These are phyloP conservation scores for Hydrochoerus hydrochaeris DNA, from an alignment of 2,113 vertebrate genomes.

Conservation along the genomic window DNA sequence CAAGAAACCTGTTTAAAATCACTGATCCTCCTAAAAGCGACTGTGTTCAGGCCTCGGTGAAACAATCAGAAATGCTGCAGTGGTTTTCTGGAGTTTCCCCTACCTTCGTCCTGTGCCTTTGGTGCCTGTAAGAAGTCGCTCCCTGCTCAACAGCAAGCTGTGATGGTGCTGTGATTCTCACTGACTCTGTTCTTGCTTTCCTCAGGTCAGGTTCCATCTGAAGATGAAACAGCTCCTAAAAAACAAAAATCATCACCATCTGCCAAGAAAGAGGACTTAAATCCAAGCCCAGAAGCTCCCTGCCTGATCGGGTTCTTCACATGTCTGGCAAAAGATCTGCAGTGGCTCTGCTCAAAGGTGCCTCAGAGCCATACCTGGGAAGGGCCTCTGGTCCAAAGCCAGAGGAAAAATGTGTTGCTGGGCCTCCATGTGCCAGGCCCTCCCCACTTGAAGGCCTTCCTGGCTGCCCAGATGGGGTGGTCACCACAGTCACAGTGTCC, in stretches of 20 bases:
- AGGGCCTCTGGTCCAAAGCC: neutral
- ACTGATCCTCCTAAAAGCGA: rapidly evolving
- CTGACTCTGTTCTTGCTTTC: neutral
- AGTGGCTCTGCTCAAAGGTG: slow-evolving; percentile 2
- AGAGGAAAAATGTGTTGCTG: slow-evolving; percentile 76
- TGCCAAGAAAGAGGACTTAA: slow-evolving; percentile 90
- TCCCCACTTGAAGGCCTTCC: slow-evolving; percentile 72
- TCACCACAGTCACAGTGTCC: slow-evolving; percentile 90
- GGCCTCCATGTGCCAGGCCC: slow-evolving; percentile 67
- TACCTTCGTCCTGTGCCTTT: rapidly evolving
- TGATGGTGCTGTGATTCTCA: neutral
- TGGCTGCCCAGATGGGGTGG: slow-evolving; percentile 62
- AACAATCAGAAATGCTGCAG: rapidly evolving
- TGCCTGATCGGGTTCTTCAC: neutral
- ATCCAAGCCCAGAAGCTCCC: slow-evolving; percentile 71
- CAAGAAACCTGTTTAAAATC: neutral
- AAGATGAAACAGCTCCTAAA: slow-evolving; percentile 89
- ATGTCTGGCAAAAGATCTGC: neutral
- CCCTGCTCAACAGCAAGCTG: rapidly evolving
- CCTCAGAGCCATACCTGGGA: slow-evolving; percentile 52
- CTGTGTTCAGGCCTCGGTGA: rapidly evolving
- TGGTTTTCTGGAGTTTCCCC: neutral
- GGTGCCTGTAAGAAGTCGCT: neutral
- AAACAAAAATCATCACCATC: slow-evolving; percentile 83
- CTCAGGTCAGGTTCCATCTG: too few relatives aligned